Conservation (phyloP, 2,797 vertebrate genomes). For the Sylvilagus floridanus region DNA sequence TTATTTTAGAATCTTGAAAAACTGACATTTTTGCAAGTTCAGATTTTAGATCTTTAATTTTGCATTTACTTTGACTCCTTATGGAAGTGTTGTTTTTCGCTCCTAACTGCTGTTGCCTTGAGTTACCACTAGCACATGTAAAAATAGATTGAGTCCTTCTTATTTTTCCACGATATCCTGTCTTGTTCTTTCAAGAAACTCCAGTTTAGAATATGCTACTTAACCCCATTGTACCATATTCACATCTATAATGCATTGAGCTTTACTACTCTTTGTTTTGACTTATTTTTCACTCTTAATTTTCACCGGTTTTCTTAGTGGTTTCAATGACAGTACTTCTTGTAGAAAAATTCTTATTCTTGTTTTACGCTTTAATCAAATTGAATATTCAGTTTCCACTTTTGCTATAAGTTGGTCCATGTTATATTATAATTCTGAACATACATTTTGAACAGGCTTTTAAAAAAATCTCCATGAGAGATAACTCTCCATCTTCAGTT, state of each 20-base stretch:
- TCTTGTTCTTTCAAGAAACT: constrained; percentile 91
- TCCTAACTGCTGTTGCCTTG: constrained; percentile 93
- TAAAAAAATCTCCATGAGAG: too few relatives aligned
- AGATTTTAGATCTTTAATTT: constrained; percentile 90
- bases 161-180: constrained; percentile 93
- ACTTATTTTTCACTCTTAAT: neutral
- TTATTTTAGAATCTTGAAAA: constrained; percentile 88
- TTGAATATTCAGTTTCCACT: too few relatives aligned
- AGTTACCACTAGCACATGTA: constrained; percentile 94
- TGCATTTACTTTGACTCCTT: constrained; percentile 91
- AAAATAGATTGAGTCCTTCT: constrained; percentile 94
- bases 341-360: too few relatives aligned
- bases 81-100: constrained; percentile 90
- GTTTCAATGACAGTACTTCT: too few relatives aligned
- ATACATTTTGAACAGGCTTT: too few relatives aligned
- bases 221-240: too few relatives aligned
- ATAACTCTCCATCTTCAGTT: too few relatives aligned
- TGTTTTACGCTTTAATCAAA: too few relatives aligned
- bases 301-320: too few relatives aligned
- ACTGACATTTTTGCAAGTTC: constrained; percentile 89
- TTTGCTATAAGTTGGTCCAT: too few relatives aligned
- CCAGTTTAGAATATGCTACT: constrained; percentile 90
- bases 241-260: neutral
- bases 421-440: too few relatives aligned
- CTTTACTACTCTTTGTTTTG: neutral